Conservation (phyloP, 2,113 vertebrate species). For the Marmota flaviventris region DNA sequence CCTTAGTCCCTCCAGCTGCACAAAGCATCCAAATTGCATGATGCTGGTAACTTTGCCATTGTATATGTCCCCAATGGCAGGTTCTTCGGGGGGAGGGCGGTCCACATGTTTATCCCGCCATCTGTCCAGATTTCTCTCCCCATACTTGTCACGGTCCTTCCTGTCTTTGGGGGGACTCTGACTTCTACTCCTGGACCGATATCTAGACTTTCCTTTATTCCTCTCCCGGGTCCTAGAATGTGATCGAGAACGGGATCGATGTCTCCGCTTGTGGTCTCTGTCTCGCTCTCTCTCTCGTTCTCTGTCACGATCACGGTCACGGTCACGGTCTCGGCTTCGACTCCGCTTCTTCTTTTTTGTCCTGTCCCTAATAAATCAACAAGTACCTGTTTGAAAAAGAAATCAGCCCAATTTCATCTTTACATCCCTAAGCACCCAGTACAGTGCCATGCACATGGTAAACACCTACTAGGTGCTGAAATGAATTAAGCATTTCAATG, state of each 20-base stretch:
- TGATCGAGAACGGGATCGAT: constrained; percentile 92
- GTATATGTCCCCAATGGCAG: constrained; percentile 97
- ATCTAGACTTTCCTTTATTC: constrained; percentile 86
- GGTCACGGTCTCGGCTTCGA: constrained; percentile 86
- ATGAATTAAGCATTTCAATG: background rate
- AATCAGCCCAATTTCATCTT: background rate
- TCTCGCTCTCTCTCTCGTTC: constrained; percentile 83
- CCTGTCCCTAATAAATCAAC: constrained; percentile 78
- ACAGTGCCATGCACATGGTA: background rate
- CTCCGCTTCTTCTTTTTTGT: constrained; percentile 91
- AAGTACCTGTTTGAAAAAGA: constrained; percentile 51
- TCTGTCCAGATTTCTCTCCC: constrained; percentile 87
- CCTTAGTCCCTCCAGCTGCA: constrained; percentile 98
- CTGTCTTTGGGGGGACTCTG: constrained; percentile 89
- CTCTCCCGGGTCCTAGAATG: constrained; percentile 91
- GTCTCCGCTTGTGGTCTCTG: constrained; percentile 86
- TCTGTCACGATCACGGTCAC: constrained; percentile 88
- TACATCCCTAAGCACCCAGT: background rate
- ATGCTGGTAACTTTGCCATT: constrained; percentile 99
- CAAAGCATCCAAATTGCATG: constrained; percentile 99
- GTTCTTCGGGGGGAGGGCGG: constrained; percentile 96
- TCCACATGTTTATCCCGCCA: constrained; percentile 98
- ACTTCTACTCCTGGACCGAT: constrained; percentile 91
- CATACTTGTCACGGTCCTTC: constrained; percentile 86
- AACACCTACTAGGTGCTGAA: background rate